These are phyloP conservation scores for Ennomos fuscantarius DNA, from an alignment of 2,888 invertebrate genomes.

Conservation along the genomic window DNA sequence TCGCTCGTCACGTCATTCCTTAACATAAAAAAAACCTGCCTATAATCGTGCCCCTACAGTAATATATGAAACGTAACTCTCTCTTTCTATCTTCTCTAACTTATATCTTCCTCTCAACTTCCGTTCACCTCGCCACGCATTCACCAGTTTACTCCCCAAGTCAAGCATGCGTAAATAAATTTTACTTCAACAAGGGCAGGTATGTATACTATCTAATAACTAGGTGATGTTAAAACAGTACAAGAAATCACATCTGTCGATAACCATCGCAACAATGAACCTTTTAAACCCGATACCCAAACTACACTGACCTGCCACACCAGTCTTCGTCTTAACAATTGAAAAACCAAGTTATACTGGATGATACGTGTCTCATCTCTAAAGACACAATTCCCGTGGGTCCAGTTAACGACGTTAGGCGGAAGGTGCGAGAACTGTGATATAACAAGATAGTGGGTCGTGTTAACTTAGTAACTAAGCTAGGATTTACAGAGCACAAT, in stretches of 20 bases:
- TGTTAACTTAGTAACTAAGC: constrained; percentile 2
- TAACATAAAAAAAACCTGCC: no score
- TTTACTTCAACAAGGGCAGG: no score
- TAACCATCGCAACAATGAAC: constrained; percentile 6
- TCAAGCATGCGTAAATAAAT: no score
- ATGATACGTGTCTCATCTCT: constrained; percentile 1
- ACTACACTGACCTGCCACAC: not conserved
- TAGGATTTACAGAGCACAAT: not conserved
- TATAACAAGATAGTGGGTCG: constrained; percentile 4
- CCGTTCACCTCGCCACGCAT: no score
- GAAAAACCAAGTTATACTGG: constrained; percentile 1
- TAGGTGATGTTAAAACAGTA: not conserved
- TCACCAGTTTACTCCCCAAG: no score
- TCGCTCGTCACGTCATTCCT: no score
- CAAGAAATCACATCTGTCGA: constrained; percentile 6
- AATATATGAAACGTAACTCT: no score
- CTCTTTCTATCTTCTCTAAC: no score
- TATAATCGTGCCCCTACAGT: no score
- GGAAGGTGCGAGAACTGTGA: constrained; percentile 6
- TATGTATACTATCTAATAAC: no score
- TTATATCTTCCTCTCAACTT: no score
- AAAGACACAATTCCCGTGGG: constrained; percentile 1
- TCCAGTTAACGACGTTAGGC: constrained; percentile 17
- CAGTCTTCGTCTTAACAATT: not conserved
- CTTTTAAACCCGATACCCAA: constrained; percentile 11